These are phyloP conservation scores for Oxycera nigricornis DNA, from an alignment of 2,888 invertebrate species.

Conservation along the genomic window DNA sequence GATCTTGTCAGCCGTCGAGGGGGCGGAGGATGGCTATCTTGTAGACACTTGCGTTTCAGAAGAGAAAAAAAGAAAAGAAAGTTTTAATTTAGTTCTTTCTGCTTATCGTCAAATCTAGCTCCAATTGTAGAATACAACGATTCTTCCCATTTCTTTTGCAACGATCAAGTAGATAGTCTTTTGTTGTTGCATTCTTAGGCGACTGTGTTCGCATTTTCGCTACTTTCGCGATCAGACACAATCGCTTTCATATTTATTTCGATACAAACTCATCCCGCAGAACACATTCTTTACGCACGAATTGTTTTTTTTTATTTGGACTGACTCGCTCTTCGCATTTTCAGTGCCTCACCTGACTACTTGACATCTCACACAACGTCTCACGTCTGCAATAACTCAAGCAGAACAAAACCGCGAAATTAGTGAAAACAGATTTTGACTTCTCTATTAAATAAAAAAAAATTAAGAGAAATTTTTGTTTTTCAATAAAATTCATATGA, in stretches of 20 bases:
- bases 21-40: slow-evolving; percentile 12
- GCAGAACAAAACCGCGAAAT: slow-evolving; percentile 62
- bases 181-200: slow-evolving; percentile 5
- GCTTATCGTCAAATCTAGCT: slow-evolving; percentile 12
- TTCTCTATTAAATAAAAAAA: slow-evolving; percentile 31
- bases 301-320: background rate
- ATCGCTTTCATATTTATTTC: too few relatives aligned
- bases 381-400: slow-evolving; percentile 63
- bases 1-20: slow-evolving; percentile 18
- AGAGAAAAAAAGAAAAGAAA: slow-evolving; percentile 31
- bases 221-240: background rate
- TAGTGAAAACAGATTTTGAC: slow-evolving; percentile 54
- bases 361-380: slow-evolving; percentile 50
- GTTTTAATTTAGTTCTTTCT: slow-evolving; percentile 19
- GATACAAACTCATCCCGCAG: too few relatives aligned
- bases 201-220: background rate
- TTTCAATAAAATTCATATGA: background rate
- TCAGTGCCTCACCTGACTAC: slow-evolving; percentile 47
- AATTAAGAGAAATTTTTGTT: too few relatives aligned
- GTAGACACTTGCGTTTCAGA: slow-evolving; percentile 31
- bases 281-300: background rate
- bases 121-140: slow-evolving; percentile 4
- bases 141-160: background rate
- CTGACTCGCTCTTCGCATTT: slow-evolving; percentile 31
- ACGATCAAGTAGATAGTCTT: background rate